Evolutionary conservation across 1,140 invertebrate species (phyloP), one percentile per base, ranked within the genome.

Genomic region (Scaptomyza hsui): DNA sequence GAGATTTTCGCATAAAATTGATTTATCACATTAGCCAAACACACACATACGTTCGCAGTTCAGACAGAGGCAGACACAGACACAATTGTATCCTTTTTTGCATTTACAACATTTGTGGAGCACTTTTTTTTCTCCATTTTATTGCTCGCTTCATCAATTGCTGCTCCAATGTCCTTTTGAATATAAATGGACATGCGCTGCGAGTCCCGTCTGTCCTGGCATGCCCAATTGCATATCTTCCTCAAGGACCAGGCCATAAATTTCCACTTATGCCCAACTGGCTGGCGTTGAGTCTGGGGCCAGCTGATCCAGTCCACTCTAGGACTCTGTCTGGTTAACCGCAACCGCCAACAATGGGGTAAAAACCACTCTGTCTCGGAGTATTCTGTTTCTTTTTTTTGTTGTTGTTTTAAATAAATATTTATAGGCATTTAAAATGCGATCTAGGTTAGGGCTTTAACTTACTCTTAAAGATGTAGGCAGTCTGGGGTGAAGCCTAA

Each of bases 1-100:
- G 67, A 70, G 82, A 86, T 86, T 88, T 86, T 81, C 81, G 62
- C 74, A 86, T 86, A 86, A 86, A 86, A 86, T 86, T 86, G 81
- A 86, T 86, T 86, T 86, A 86, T 86, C 82, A 88, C 82, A 86
- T 86, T 81, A 86, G 79, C 77, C 81, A 73, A 74, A 37, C 4
- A 15, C 41, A 48, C 39, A 26, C 1, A 35, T 15, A 45, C 13
- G 49, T 4, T 24, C 21, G 13, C 29, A 48, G 21, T 3, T 3
- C 32, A 53, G 19, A 45, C 13, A 18, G 10, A 16, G 24, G 3
- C 26, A 37, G 45, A 42, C 45, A 26, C 69, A 47, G 62, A 67
- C 69, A 67, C 69, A 72, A 72, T 67, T 72, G 69, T 67, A 53
- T 59, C 63, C 53, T 55, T 72, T 29, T 72, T 72, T 72, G 62